Percentiles rank a stretch among this genome's conserved stretches.
Evolutionary conservation across 2,888 invertebrate species (phyloP).

Genomic region (Alentia gelatinosa): DNA sequence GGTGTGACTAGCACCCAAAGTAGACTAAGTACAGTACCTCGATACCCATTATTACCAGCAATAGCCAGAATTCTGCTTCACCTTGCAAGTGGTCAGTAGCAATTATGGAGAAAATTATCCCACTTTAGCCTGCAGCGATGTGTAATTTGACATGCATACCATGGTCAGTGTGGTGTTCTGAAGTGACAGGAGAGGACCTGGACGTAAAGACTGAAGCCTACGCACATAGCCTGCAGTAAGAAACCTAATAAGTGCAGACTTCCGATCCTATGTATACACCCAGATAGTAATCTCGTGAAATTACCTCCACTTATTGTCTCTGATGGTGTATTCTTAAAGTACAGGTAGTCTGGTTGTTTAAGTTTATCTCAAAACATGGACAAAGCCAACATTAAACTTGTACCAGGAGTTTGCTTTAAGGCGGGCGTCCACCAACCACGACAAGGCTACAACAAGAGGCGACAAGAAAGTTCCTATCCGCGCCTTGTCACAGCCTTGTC

Average conservation of each 20-base stretch:
- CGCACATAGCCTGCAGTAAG: not conserved
- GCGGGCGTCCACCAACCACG: no score
- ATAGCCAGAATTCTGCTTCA: not conserved
- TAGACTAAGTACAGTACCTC: not conserved
- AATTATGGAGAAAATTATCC: not conserved
- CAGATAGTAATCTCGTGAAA: no score
- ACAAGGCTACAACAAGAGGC: no score
- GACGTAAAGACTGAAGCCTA: not conserved
- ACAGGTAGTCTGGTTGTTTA: no score
- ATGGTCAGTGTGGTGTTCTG: not conserved
- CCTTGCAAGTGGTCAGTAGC: not conserved
- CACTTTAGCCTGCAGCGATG: not conserved
- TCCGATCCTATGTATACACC: not conserved
- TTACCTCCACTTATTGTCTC: no score
- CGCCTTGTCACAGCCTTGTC: no score
- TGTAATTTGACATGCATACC: not conserved
- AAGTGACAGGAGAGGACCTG: not conserved
- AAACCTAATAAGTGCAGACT: not conserved
- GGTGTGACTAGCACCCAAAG: not conserved
- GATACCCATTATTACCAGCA: not conserved
- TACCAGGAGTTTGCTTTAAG: no score
- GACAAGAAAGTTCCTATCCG: no score
- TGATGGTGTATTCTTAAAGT: no score
- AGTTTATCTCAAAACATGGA: no score
- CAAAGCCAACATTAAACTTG: no score